Percentiles rank a stretch among this genome's conserved stretches.
These are phyloP conservation scores for Rhyzopertha dominica DNA, from an alignment of 1,140 invertebrate genomes.

Conservation along the genomic window DNA sequence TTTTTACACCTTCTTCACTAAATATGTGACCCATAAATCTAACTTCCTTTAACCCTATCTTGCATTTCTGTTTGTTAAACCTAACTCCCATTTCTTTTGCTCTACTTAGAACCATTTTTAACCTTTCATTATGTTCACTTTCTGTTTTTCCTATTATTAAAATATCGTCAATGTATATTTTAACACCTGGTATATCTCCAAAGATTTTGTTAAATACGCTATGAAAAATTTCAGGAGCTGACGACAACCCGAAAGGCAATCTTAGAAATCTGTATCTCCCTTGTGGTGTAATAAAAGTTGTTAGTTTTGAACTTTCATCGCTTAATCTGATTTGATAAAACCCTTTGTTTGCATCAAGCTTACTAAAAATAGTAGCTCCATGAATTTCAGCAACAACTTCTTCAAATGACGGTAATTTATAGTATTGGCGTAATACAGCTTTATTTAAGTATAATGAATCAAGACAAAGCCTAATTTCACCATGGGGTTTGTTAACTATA, in stretches of 20 bases:
- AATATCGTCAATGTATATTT: conserved; percentile 18
- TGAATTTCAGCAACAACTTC: conserved; percentile 37
- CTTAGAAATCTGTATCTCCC: conserved; percentile 24
- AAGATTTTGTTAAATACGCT: conserved; percentile 30
- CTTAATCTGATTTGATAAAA: conserved; percentile 31
- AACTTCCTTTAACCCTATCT: conserved; percentile 17
- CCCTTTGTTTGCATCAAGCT: conserved; percentile 42
- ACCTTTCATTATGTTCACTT: conserved; percentile 27
- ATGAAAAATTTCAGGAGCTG: conserved; percentile 42
- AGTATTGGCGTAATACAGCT: conserved; percentile 41
- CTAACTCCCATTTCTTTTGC: conserved; percentile 13
- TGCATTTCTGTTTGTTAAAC: conserved; percentile 5
- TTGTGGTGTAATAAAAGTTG: conserved; percentile 25
- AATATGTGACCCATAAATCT: conserved; percentile 41
- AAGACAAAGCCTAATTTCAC: conserved; percentile 43
- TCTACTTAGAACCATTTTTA: conserved; percentile 29
- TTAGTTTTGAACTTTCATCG: conserved; percentile 18
- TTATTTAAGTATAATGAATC: conserved; percentile 49
- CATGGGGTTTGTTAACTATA: conserved; percentile 44
- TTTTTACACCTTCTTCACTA: conserved; percentile 36
- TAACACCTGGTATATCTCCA: conserved; percentile 28
- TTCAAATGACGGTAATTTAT: conserved; percentile 42
- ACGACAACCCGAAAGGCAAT: conserved; percentile 37
- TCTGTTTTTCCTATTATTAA: conserved; percentile 19
- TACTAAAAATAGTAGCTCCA: conserved; percentile 41